A percentile compares a stretch with the other conserved stretches of the same genome.
Conservation (phyloP, 1,140 invertebrate genomes). For the Lethocerus indicus region DNA sequence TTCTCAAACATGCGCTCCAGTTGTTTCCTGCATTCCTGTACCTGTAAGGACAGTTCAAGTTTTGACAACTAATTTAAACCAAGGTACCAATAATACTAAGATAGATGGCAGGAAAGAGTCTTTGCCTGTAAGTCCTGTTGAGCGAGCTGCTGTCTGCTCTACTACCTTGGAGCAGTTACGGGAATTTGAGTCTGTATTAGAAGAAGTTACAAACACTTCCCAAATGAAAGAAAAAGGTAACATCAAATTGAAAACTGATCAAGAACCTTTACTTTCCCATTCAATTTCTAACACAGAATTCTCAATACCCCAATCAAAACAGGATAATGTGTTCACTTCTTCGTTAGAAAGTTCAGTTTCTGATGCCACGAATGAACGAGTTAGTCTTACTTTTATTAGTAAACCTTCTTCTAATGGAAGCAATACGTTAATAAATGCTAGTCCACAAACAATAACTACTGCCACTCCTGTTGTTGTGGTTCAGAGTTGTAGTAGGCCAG, state of each 20-base stretch:
- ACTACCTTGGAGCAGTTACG: slow-evolving; percentile 55
- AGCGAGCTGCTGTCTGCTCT: slow-evolving; percentile 30
- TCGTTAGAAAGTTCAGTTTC: slow-evolving; percentile 13
- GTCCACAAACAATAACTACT: slow-evolving; percentile 27
- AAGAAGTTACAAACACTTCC: slow-evolving; percentile 36
- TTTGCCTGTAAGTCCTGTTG: slow-evolving; percentile 27
- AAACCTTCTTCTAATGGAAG: slow-evolving; percentile 8
- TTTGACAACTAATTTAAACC: slow-evolving; percentile 26
- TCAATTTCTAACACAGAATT: slow-evolving; percentile 11
- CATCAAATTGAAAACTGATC: slow-evolving; percentile 23
- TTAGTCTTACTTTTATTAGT: slow-evolving; percentile 14
- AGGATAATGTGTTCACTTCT: slow-evolving; percentile 12
- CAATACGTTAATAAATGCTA: slow-evolving; percentile 8
- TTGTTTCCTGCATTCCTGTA: slow-evolving; percentile 22
- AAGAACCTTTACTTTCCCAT: slow-evolving; percentile 5
- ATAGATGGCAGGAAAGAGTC: slow-evolving; percentile 22
- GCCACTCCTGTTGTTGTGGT: slow-evolving; percentile 39
- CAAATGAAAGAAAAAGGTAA: slow-evolving; percentile 45
- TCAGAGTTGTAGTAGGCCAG: slow-evolving; percentile 38
- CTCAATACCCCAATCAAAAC: slow-evolving; percentile 6
- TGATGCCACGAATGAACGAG: slow-evolving; percentile 15
- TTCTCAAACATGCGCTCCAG: slow-evolving; percentile 17
- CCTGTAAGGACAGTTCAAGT: slow-evolving; percentile 23
- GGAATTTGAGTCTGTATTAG: slow-evolving; percentile 66
- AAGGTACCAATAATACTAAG: slow-evolving; percentile 26